A percentile compares a stretch with the other conserved stretches of the same genome.
Conservation (phyloP, 2,888 invertebrate genomes). For the Nomada fabriciana region DNA sequence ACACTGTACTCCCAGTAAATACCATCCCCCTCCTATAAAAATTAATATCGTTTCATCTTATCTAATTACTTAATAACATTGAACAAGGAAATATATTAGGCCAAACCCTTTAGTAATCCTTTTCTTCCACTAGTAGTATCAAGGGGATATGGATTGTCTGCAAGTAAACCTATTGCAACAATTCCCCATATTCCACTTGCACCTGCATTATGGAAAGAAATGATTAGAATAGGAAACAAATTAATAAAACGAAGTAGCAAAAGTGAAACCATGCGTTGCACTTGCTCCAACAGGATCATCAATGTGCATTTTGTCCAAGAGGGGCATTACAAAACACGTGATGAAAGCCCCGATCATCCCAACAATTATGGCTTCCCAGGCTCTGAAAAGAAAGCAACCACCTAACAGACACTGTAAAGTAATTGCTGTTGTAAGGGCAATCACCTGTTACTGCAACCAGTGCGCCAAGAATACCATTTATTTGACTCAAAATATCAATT, state of each 20-base stretch:
- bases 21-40: conserved; percentile 92
- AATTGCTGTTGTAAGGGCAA: background rate
- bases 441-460: conserved; percentile 94
- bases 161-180: conserved; percentile 94
- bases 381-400: conserved; percentile 93
- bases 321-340: conserved; percentile 89
- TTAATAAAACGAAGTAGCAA: background rate
- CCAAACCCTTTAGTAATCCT: conserved; percentile 90
- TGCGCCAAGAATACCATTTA: conserved; percentile 95
- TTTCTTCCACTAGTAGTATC: conserved; percentile 91
- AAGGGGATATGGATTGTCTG: conserved; percentile 92
- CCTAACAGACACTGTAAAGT: conserved; percentile 83
- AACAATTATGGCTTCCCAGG: conserved; percentile 94
- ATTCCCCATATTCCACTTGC: conserved; percentile 89
- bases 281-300: conserved; percentile 97
- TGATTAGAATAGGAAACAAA: background rate
- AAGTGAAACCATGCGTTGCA: conserved; percentile 90
- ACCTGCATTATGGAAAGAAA: conserved; percentile 70
- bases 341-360: conserved; percentile 92
- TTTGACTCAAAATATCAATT: conserved; percentile 93
- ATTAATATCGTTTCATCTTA: conserved; percentile 1
- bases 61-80: conserved; percentile 1
- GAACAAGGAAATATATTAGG: background rate
- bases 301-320: conserved; percentile 91
- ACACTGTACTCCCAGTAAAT: conserved; percentile 93